Evolutionary conservation across 1,140 invertebrate genomes (phyloP), one percentile per base, ranked within the genome.

Genomic region (Drosophila micromelanica): DNA sequence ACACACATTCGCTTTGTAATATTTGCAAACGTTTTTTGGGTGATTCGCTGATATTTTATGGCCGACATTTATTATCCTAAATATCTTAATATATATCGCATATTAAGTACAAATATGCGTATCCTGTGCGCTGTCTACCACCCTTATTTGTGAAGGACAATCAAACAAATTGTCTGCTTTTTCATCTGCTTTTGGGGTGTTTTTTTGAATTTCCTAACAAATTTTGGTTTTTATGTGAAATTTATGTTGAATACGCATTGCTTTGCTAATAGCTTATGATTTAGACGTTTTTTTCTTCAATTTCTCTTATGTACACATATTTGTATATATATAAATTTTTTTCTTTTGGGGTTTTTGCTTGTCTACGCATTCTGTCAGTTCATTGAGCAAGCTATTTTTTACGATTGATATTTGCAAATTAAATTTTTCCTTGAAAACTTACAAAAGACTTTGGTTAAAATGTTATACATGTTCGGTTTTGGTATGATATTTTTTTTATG

Each of bases 191-290:
- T 13, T 49, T 23, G 17, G 49, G 17, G 9, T 46, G 49, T 42
- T 27, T 69, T 74, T 62, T 70, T 20, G n/a, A 40, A 61, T 63
- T 68, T 73, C 56, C 57, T 67, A 64, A 86, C 82, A 86, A 86
- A 87, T 87, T 87, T 76, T 76, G 37, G 65, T 17, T 77, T 87
- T 87, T 89, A 87, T 87, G 85, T 7, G 73, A 84, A 89, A 84
- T 74, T 89, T 87, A 87, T 87, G 84, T 84, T 84, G 84, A 87
- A 84, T 77, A 54, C 79, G 76, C 79, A 80, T 76, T 61, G 45
- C 76, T 27, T 5, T 49, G 32, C 69, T 79, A 87, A 84, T 89
- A 70, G 78, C 76, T 68, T 82, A 89, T 87, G 84, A 87, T 87
- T 87, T 89, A 79, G 73, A 62, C 82, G 69, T 46, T 65, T 78